Evolutionary conservation across 2,113 vertebrate genomes (phyloP), one percentile per base, ranked within the genome.

Genomic region (Colius striatus): DNA sequence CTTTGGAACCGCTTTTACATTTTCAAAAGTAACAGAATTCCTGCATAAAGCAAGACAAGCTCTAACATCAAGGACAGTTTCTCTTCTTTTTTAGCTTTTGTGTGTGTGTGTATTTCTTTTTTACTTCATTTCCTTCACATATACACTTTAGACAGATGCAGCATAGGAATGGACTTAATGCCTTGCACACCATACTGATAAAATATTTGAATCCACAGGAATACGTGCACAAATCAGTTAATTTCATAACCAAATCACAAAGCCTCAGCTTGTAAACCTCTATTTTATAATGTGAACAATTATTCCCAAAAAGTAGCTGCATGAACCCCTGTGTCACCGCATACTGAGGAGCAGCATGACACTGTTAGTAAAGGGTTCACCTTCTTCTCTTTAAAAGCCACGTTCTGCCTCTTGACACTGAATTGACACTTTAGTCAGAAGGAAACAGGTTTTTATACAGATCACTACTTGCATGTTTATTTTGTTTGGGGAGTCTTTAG

Each of bases 1-100:
- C 97, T 97, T 98, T 98, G 98, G 98, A 98, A 98, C 66, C 1
- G 88, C 82, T 98, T 97, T 97, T 91, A 94, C 96, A 90, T 98
- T 98, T 98, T 98, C 97, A 97, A 98, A 98, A 98, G 97, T 96
- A 97, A 97, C 97, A 98, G 96, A 97, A 98, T 98, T 98, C 98
- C 98, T 93, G 92, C 95, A 97, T 98, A 98, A 98, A 97, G 93
- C 93, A 97, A 97, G 92, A 94, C 92, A 87, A 92, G 93, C 97
- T 96, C 88, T 91, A 97, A 96, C 87, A 96, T 90, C 90, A 95
- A 95, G 95, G 96, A 96, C 73, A 45, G 86, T 84, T 97, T 94
- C 36, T 55, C 71, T 92, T 66, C 71, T 73, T 93, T 96, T 89
- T 81, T 15, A 50, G n/a, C 78, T 61, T 95, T 82, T 92, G 27